Evolutionary conservation across 1,140 invertebrate genomes (phyloP), one percentile per base, ranked within the genome.

Genomic region (Panulirus ornatus): DNA sequence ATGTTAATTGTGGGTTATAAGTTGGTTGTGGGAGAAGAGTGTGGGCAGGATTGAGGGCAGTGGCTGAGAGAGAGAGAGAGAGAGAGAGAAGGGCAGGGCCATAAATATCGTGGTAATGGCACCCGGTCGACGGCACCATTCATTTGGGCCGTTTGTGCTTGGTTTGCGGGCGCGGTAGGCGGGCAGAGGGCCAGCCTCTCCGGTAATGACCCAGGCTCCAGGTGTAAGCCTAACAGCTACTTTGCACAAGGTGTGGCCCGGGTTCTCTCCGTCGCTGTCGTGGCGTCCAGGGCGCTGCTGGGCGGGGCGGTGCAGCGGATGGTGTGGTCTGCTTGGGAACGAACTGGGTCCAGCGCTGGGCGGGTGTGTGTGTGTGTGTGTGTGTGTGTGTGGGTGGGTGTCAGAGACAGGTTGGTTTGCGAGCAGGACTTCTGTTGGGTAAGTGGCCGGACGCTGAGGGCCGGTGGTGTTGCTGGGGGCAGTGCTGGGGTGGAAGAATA

Each of bases 91-190:
- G 51, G 76, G 44, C 38, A 27, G 40, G 34, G 38, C 82, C 82
- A 84, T 84, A 84, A 84, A 84, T 84, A 40, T 38, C 14, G 22
- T n/a, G 34, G 38, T 84, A 84, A 70, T 84, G 82, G 63, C 82
- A 40, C 54, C 63, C 38, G 40, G 44, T 19, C 63, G 34, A 22
- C 58, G 30, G 82, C 82, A 42, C 82, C 82, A 70, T 66, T 84
- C 36, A 84, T 84, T 70, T 84, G 66, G 70, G 66, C 66, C 70
- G 66, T 58, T 70, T 84, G 82, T 84, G 82, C 82, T 84, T 84
- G 82, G 82, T 78, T 78, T 78, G 75, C 30, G 75, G 75, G 34
- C 36, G 75, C 42, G 75, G 22, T 16, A 38, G 75, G 27, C n/a
- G 11, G n/a, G n/a, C n/a, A n/a, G n/a, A n/a, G n/a, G n/a, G n/a